phyloP scores from a whole-genome alignment of 1,140 invertebrate species.

The Pseudoatta argentina region DNA sequence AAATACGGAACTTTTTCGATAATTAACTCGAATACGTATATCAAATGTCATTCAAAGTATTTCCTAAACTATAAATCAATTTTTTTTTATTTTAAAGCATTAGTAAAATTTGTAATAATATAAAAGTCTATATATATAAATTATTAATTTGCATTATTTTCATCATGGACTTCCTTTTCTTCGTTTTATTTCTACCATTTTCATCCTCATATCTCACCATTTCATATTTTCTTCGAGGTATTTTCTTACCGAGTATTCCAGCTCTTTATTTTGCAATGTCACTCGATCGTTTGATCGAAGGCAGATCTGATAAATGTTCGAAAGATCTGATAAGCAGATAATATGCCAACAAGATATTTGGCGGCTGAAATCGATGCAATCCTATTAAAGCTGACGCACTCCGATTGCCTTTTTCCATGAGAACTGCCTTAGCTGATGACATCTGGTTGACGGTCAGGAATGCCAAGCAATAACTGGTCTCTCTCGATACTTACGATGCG shows the following conservation, averaged over 20 bases:
- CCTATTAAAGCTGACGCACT: constrained; percentile 74
- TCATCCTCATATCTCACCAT: neutral
- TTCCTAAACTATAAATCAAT: neutral
- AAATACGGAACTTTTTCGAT: neutral
- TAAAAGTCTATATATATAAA: neutral
- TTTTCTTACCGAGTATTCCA: neutral
- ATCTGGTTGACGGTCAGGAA: constrained; percentile 81
- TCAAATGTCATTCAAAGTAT: neutral
- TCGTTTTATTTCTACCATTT: neutral
- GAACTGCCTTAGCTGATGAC: constrained; percentile 80
- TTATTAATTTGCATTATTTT: neutral
- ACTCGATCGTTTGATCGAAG: constrained; percentile 51
- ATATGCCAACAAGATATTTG: constrained; percentile 60
- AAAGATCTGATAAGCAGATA: constrained; percentile 53
- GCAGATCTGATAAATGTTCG: constrained; percentile 11
- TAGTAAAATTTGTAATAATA: neutral
- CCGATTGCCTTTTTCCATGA: constrained; percentile 73
- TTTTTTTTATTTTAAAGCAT: neutral
- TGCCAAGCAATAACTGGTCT: constrained; percentile 82
- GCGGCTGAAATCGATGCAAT: constrained; percentile 73
- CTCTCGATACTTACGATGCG: constrained; percentile 68
- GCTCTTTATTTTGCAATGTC: neutral
- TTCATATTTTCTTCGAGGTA: neutral
- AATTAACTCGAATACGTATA: neutral
- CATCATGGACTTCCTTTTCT: neutral